Percentiles rank a stretch among this genome's conserved stretches.
Conservation (phyloP, 2,113 vertebrate species). For the Mobula birostris region DNA sequence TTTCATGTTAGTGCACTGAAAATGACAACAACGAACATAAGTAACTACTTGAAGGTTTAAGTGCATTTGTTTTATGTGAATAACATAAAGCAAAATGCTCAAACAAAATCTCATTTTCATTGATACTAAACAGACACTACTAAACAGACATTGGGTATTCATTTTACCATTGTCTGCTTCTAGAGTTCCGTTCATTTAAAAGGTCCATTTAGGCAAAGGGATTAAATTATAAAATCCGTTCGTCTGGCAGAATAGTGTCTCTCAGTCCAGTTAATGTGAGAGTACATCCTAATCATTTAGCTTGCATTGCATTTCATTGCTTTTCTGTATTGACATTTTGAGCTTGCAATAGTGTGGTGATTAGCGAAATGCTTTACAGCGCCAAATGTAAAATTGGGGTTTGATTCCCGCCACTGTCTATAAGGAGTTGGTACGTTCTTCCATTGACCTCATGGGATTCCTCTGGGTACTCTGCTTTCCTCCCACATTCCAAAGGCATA, state of each 20-base stretch:
- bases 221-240: constrained; percentile 1
- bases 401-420: too few species aligned
- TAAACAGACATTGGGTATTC: not conserved
- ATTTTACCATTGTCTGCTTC: not conserved
- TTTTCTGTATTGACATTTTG: not conserved
- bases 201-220: not conserved
- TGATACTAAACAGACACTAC: not conserved
- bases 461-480: too few species aligned
- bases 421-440: too few species aligned
- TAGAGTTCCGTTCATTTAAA: not conserved
- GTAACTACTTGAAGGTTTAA: not conserved
- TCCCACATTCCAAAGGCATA: too few species aligned
- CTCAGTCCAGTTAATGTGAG: not conserved
- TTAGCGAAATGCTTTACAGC: too few species aligned
- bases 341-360: too few species aligned
- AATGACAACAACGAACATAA: not conserved
- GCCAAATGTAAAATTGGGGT: too few species aligned
- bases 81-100: not conserved
- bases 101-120: not conserved
- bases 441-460: too few species aligned
- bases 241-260: not conserved
- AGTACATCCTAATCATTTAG: not conserved
- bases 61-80: not conserved
- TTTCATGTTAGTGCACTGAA: not conserved
- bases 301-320: not conserved